phyloP scores from a whole-genome alignment of 2,888 invertebrate species.

The Euzophera pinguis region DNA sequence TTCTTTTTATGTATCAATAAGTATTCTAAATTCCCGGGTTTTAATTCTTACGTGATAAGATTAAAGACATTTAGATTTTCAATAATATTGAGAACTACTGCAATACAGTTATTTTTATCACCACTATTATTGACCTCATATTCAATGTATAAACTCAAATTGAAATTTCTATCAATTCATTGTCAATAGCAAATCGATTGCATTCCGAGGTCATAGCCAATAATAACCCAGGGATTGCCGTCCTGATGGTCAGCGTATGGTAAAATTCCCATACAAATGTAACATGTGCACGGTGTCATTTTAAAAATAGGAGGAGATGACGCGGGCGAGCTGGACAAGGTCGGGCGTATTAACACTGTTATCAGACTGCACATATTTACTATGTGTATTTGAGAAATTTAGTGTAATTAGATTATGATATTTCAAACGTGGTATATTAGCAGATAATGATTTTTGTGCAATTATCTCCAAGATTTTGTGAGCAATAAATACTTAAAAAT shows the following conservation, averaged over 20 bases:
- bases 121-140: too few species aligned
- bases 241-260: neutral
- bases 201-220: neutral
- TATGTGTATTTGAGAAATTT: neutral
- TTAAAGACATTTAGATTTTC: too few species aligned
- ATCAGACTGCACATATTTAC: slow-evolving; percentile 3
- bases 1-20: too few species aligned
- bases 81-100: too few species aligned
- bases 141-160: neutral
- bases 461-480: too few species aligned
- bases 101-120: too few species aligned
- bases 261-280: slow-evolving; percentile 2
- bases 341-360: slow-evolving; percentile 3
- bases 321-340: slow-evolving; percentile 7
- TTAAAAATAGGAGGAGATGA: slow-evolving; percentile 6
- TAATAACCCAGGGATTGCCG: neutral
- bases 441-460: too few species aligned
- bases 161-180: neutral
- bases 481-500: too few species aligned
- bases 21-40: too few species aligned
- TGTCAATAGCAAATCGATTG: neutral
- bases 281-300: slow-evolving; percentile 1
- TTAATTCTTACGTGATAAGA: too few species aligned
- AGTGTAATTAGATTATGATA: too few species aligned
- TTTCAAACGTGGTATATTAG: too few species aligned